Conservation (phyloP, 2,797 vertebrate species). For the Helicolenus hilgendorfi region DNA sequence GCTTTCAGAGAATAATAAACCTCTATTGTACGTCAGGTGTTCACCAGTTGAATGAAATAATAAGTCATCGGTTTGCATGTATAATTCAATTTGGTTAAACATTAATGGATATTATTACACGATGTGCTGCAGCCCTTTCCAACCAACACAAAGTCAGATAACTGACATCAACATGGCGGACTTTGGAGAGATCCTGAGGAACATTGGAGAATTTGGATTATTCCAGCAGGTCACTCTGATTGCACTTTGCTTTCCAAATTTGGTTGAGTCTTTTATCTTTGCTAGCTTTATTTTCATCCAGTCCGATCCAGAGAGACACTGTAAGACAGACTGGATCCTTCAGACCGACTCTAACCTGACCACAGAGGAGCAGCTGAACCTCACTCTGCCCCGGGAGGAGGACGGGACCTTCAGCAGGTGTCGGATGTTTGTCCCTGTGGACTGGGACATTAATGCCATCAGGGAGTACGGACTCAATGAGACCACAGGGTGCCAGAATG, state of each 20-base stretch:
- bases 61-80: no score
- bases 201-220: constrained; percentile 87
- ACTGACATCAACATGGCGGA: constrained; percentile 75
- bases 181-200: constrained; percentile 85
- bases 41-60: neutral
- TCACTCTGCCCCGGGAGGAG: constrained; percentile 86
- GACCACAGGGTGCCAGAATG: constrained; percentile 85
- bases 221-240: constrained; percentile 89
- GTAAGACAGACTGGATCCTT: constrained; percentile 91
- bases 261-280: constrained; percentile 82
- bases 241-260: constrained; percentile 78
- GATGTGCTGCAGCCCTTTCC: neutral
- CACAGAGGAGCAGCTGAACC: constrained; percentile 85
- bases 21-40: neutral
- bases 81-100: neutral
- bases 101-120: neutral
- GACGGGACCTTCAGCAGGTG: constrained; percentile 89
- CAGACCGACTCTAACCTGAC: constrained; percentile 83
- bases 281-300: constrained; percentile 90
- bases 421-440: constrained; percentile 89
- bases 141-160: neutral
- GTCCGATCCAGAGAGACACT: constrained; percentile 81
- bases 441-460: constrained; percentile 86
- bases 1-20: neutral
- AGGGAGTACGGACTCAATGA: constrained; percentile 82